Evolutionary conservation across 2,797 vertebrate genomes (phyloP), one percentile per base, ranked within the genome.

Genomic region (Todus mexicanus): DNA sequence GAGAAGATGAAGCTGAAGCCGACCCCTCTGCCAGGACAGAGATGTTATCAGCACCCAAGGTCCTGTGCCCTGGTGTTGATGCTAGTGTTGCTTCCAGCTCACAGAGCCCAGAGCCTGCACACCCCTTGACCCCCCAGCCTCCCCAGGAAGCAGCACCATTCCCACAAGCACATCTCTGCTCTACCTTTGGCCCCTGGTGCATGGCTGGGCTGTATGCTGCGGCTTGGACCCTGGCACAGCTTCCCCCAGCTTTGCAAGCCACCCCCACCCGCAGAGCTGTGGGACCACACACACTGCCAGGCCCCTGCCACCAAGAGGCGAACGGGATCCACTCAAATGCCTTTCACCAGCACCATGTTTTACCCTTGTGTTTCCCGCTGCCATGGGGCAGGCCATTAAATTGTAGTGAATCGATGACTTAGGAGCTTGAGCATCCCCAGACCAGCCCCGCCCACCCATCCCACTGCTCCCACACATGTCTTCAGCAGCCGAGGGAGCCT

Each of bases 1-100:
- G 98, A 98, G 95, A 98, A 98, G 45, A 99, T 89, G 94, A 99
- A 99, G 94, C 98, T 98, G 94, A 99, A 98, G 73, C 98, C 98
- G 2, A 97, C 98, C 4, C 98, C 97, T 73, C 99, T 99, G 97
- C 40, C 88, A 0, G 65, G 92, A 93, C 78, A 96, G 69, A 74
- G 82, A 29, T 40, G 11, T 31, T 4, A 2, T 95, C 68, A 75
- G 84, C 23, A 51, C 12, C 10, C 1, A 1, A 14, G 22, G 63
- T 21, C 40, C 53, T 4, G 0, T 35, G 56, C n/a, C 35, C 45
- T 2, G 0, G 35, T 17, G 6, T 3, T 10, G 13, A 25, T 31
- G 65, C 53, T n/a, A 40, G 45, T 64, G 31, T 8, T 65, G 47
- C 11, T 54, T 65, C 45, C 40, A 54, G 71, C 61, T 38, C 4